These are phyloP conservation scores for Sebastes elongatus DNA, from an alignment of 2,797 vertebrate species.

Conservation along the genomic window DNA sequence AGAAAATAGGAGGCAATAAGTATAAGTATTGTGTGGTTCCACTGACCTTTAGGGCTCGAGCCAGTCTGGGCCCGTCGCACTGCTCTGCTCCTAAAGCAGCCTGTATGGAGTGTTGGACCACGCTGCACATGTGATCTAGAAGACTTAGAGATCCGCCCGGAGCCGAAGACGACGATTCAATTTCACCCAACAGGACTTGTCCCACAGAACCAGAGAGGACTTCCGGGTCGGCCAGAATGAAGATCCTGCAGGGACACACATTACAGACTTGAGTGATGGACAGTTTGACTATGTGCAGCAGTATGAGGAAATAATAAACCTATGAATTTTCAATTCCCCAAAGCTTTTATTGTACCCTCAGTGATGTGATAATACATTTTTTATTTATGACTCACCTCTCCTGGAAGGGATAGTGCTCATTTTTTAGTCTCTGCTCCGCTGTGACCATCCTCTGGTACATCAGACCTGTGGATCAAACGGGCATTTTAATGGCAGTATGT, in stretches of 20 bases:
- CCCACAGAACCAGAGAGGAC: slow-evolving; percentile 87
- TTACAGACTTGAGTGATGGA: neutral
- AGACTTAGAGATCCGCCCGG: slow-evolving; percentile 58
- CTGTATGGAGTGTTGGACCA: slow-evolving; percentile 88
- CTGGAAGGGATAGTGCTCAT: slow-evolving; percentile 84
- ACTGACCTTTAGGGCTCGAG: slow-evolving; percentile 86
- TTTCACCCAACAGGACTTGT: slow-evolving; percentile 80
- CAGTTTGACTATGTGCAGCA: neutral
- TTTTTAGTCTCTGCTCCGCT: slow-evolving; percentile 89
- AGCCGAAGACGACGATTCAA: slow-evolving; percentile 70
- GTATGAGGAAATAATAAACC: neutral
- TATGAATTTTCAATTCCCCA: neutral
- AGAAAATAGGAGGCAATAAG: neutral
- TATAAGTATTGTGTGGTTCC: neutral
- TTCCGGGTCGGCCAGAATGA: slow-evolving; percentile 91
- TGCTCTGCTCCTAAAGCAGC: slow-evolving; percentile 82
- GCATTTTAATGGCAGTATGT: slow-evolving; percentile 1
- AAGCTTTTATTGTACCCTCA: neutral
- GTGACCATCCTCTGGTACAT: slow-evolving; percentile 90
- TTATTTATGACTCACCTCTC: slow-evolving; percentile 85
- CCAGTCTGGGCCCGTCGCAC: slow-evolving; percentile 75
- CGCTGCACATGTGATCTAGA: slow-evolving; percentile 70
- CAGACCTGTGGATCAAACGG: slow-evolving; percentile 74
- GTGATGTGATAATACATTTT: neutral
- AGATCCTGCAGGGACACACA: slow-evolving; percentile 80